Conservation (phyloP, 2,888 invertebrate species). For the Euzetes globulus region DNA sequence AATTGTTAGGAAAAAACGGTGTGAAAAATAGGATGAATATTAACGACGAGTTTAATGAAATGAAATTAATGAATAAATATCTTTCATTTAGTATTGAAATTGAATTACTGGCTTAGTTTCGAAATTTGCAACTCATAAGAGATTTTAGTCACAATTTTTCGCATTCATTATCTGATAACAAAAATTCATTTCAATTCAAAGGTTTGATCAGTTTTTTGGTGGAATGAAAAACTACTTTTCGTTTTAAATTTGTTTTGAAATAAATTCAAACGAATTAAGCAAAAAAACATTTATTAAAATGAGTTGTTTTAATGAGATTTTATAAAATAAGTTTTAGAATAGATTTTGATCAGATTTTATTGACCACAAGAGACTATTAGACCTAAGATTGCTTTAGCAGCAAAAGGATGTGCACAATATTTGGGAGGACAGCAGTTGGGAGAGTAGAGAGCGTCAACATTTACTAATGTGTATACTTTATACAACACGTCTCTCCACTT, state of each 20-base stretch:
- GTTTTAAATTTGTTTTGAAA: too few relatives aligned
- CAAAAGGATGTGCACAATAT: constrained; percentile 1
- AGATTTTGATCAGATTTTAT: neutral
- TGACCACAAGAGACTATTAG: constrained; percentile 17
- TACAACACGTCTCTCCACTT: constrained; percentile 25
- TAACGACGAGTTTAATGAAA: neutral
- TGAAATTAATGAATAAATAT: too few relatives aligned
- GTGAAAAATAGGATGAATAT: constrained; percentile 1
- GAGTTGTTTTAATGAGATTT: neutral
- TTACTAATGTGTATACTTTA: constrained; percentile 26
- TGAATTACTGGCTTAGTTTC: too few relatives aligned
- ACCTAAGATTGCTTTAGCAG: neutral
- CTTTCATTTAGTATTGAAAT: too few relatives aligned
- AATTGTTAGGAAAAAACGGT: neutral
- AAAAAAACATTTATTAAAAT: neutral
- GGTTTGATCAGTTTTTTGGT: too few relatives aligned
- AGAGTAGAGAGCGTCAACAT: constrained; percentile 2
- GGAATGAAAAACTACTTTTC: too few relatives aligned
- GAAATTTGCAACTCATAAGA: too few relatives aligned
- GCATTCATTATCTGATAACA: too few relatives aligned
- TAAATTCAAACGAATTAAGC: too few relatives aligned
- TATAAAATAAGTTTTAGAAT: neutral
- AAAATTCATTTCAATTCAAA: too few relatives aligned
- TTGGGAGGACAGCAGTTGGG: neutral
- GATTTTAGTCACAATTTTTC: too few relatives aligned